Percentiles rank a stretch among this genome's conserved stretches.
Conservation (phyloP, 2,113 vertebrate species). For the Crotalus tigris region DNA sequence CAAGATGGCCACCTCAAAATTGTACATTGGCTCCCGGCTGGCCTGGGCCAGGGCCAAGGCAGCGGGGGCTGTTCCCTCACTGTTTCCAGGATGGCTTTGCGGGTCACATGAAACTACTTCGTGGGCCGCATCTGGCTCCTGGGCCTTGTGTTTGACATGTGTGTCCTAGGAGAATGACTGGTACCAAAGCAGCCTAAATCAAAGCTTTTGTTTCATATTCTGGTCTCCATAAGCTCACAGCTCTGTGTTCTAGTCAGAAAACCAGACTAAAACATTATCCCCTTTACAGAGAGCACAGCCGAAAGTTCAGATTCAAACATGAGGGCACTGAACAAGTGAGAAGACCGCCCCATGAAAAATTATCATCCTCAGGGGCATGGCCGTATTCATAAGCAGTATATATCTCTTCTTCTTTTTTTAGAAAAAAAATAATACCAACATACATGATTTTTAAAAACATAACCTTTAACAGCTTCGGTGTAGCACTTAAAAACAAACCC, state of each 20-base stretch:
- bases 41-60: too few relatives aligned
- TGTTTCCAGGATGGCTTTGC: too few relatives aligned
- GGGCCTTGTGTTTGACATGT: too few relatives aligned
- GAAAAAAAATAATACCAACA: neutral
- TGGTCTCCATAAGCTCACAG: neutral
- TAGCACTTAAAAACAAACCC: neutral
- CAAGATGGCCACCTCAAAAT: too few relatives aligned
- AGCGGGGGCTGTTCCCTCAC: too few relatives aligned
- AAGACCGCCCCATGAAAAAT: neutral
- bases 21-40: too few relatives aligned
- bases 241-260: neutral
- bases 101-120: too few relatives aligned
- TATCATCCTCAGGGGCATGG: neutral
- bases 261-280: neutral
- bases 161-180: neutral
- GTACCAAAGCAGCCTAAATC: neutral
- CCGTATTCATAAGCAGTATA: neutral
- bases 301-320: neutral
- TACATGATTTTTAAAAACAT: neutral
- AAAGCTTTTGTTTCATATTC: neutral
- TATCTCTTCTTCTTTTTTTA: neutral
- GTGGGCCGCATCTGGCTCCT: too few relatives aligned
- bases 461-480: neutral
- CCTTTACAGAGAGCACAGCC: neutral
- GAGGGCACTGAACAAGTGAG: neutral